Evolutionary conservation across 2,888 invertebrate species (phyloP).

Genomic region (Drosophila greeni): DNA sequence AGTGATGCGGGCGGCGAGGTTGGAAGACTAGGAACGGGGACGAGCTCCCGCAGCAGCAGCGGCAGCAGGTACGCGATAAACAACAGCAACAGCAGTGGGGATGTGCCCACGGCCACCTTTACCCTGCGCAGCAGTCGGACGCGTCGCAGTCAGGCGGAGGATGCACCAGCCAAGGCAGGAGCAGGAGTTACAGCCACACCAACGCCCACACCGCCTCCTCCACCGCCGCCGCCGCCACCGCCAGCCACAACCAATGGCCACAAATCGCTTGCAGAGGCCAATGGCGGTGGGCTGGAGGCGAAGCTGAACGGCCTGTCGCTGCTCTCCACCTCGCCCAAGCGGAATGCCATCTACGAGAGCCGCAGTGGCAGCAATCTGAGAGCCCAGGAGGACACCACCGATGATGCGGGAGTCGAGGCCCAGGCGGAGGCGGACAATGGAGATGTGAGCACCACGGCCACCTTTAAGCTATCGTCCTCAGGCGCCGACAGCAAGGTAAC

Average conservation of each 20-base stretch:
- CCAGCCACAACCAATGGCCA: constrained; percentile 30
- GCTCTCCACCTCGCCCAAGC: constrained; percentile 60
- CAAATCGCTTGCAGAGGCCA: constrained; percentile 28
- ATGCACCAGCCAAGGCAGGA: constrained; percentile 10
- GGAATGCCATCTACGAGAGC: constrained; percentile 64
- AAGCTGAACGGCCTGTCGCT: constrained; percentile 63
- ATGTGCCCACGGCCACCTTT: constrained; percentile 74
- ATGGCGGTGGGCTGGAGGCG: constrained; percentile 58
- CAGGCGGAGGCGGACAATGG: constrained; percentile 28
- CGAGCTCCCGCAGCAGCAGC: constrained; percentile 26
- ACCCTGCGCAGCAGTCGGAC: constrained; percentile 70
- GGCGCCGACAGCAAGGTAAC: constrained; percentile 61
- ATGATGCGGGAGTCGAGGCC: constrained; percentile 39
- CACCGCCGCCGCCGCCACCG: constrained; percentile 28
- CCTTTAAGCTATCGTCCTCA: constrained; percentile 44
- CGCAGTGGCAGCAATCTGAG: constrained; percentile 27
- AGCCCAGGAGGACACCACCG: constrained; percentile 59
- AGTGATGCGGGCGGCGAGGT: constrained; percentile 45
- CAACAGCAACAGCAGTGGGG: constrained; percentile 65
- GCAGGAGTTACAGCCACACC: background rate
- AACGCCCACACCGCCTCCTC: background rate
- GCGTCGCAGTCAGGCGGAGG: constrained; percentile 42
- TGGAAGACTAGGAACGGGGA: constrained; percentile 1
- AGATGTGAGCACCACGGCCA: constrained; percentile 57
- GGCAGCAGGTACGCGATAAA: constrained; percentile 55